These are phyloP conservation scores for Poecilia wingei DNA, from an alignment of 2,797 vertebrate species.

Conservation along the genomic window DNA sequence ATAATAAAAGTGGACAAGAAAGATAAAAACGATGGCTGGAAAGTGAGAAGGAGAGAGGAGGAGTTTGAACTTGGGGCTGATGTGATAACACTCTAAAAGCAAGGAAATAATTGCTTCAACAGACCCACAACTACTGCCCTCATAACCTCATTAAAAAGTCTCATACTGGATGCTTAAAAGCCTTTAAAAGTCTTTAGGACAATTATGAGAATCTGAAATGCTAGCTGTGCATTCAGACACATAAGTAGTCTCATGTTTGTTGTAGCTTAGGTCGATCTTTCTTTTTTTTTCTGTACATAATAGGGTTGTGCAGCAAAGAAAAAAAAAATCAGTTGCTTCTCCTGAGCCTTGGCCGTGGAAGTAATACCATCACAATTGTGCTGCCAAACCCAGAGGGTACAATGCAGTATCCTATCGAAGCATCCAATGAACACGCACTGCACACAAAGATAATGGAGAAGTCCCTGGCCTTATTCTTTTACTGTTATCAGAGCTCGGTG, in stretches of 20 bases:
- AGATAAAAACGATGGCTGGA: slow-evolving; percentile 70
- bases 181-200: slow-evolving; percentile 76
- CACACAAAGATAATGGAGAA: slow-evolving; percentile 77
- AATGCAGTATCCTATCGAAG: slow-evolving; percentile 62
- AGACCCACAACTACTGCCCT: slow-evolving; percentile 65
- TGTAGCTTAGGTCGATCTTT: slow-evolving; percentile 29
- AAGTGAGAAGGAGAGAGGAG: slow-evolving; percentile 66
- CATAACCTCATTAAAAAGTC: slow-evolving; percentile 81
- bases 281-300: slow-evolving; percentile 56
- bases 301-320: slow-evolving; percentile 48
- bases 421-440: slow-evolving; percentile 63
- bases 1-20: slow-evolving; percentile 72
- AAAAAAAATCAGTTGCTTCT: slow-evolving; percentile 53
- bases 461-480: slow-evolving; percentile 75
- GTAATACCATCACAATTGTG: slow-evolving; percentile 79
- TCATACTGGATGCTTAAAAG: slow-evolving; percentile 68
- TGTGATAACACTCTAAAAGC: slow-evolving; percentile 67
- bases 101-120: slow-evolving; percentile 75
- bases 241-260: slow-evolving; percentile 47
- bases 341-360: slow-evolving; percentile 72
- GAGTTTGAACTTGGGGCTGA: slow-evolving; percentile 62
- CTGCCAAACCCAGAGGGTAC: slow-evolving; percentile 66
- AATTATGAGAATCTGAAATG: slow-evolving; percentile 70
- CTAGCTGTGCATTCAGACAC: slow-evolving; percentile 40
- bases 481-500: slow-evolving; percentile 74